Evolutionary conservation across 2,113 vertebrate genomes (phyloP).

Genomic region (Phalacrocorax aristotelis): DNA sequence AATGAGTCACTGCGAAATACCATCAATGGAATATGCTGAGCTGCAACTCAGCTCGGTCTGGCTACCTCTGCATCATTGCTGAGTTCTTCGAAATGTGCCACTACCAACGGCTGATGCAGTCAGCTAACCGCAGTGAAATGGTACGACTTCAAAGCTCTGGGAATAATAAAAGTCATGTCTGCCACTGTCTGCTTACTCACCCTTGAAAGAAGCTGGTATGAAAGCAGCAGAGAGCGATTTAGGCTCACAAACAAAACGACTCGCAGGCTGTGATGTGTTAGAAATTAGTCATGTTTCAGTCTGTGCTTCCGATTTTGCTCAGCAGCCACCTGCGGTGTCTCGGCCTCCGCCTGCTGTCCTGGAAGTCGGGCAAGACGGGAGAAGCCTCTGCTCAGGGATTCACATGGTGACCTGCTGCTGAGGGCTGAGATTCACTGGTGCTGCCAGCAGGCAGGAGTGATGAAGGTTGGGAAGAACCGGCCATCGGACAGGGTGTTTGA

Average conservation of each 20-base stretch:
- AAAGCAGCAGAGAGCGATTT: neutral
- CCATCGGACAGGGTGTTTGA: rapidly evolving
- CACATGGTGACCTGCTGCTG: neutral
- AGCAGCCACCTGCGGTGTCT: neutral
- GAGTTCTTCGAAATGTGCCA: constrained; percentile 2
- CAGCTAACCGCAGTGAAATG: neutral
- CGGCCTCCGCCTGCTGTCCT: neutral
- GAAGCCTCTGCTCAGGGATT: neutral
- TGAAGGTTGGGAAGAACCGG: neutral
- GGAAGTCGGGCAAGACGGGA: neutral
- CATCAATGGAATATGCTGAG: neutral
- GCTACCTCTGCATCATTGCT: neutral
- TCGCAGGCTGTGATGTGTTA: neutral
- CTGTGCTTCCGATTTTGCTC: neutral
- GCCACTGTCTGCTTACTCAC: constrained; percentile 46
- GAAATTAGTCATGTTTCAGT: constrained; percentile 29
- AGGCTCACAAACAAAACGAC: neutral
- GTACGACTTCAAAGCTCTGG: neutral
- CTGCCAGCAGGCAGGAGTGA: neutral
- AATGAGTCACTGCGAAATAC: neutral
- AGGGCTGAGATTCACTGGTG: neutral
- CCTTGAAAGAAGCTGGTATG: neutral
- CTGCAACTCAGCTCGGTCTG: neutral
- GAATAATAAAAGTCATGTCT: constrained; percentile 4
- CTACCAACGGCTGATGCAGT: neutral